Percentiles rank a stretch among this genome's conserved stretches.
These are phyloP conservation scores for Drosophila nr. medialis DNA, from an alignment of 2,888 invertebrate species.

Conservation along the genomic window DNA sequence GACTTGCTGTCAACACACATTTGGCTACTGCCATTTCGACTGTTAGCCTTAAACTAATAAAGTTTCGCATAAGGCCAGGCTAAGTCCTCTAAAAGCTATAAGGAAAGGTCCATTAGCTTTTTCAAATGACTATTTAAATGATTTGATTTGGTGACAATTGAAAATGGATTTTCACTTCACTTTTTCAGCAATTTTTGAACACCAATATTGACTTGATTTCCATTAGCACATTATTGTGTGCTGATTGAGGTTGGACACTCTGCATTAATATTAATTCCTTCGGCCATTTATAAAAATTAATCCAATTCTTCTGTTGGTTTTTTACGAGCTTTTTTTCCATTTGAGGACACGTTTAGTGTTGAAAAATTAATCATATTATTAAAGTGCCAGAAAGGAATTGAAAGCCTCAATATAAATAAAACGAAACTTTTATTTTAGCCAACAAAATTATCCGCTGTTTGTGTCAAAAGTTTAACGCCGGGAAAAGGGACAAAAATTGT, in stretches of 20 bases:
- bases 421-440: slow-evolving; percentile 38
- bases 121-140: neutral
- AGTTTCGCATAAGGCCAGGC: neutral
- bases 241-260: too few relatives aligned
- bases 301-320: neutral
- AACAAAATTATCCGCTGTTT: slow-evolving; percentile 33
- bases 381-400: slow-evolving; percentile 37
- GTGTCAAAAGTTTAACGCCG: slow-evolving; percentile 15
- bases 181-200: neutral
- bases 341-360: neutral
- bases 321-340: neutral
- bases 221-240: neutral
- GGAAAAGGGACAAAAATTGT: slow-evolving; percentile 49
- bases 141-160: neutral
- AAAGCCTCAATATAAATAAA: slow-evolving; percentile 19
- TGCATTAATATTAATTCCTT: neutral
- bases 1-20: slow-evolving; percentile 24
- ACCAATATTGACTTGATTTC: neutral
- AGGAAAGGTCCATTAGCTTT: neutral
- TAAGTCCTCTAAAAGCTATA: neutral
- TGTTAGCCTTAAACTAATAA: slow-evolving; percentile 1
- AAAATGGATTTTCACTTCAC: neutral
- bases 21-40: slow-evolving; percentile 6
- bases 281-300: slow-evolving; percentile 16
- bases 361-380: slow-evolving; percentile 36